These are phyloP conservation scores for Ceriagrion tenellum DNA, from an alignment of 2,888 invertebrate species.

Conservation along the genomic window DNA sequence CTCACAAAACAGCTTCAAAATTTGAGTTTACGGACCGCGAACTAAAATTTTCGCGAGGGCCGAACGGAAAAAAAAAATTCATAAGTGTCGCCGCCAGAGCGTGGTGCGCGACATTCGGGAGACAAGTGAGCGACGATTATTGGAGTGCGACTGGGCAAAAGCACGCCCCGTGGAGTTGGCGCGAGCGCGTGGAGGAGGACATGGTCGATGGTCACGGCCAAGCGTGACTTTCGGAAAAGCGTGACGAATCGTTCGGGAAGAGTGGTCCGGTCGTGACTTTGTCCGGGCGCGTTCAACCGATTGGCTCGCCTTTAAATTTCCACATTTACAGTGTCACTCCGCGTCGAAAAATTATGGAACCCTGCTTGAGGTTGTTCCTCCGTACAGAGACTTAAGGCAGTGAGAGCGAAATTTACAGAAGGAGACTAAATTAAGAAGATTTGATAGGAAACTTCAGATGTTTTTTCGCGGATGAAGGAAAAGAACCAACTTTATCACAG, in stretches of 20 bases:
- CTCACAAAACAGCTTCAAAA: too few species aligned
- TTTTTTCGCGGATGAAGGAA: too few species aligned
- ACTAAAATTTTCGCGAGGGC: neutral
- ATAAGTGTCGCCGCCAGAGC: neutral
- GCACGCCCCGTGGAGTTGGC: neutral
- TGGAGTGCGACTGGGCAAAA: neutral
- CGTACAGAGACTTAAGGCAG: too few species aligned
- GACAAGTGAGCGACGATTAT: neutral
- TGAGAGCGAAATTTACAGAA: too few species aligned
- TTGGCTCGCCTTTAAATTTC: too few species aligned
- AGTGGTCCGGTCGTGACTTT: neutral
- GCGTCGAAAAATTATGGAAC: too few species aligned
- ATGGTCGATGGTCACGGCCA: neutral
- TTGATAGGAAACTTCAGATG: too few species aligned
- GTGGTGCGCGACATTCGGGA: neutral
- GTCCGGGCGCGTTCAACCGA: too few species aligned
- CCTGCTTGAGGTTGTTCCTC: too few species aligned
- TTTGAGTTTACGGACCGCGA: neutral
- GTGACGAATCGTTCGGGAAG: neutral
- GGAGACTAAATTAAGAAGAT: too few species aligned
- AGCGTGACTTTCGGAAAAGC: constrained; percentile 5
- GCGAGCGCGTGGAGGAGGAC: neutral
- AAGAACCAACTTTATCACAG: too few species aligned
- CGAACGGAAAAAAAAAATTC: neutral
- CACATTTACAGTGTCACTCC: too few species aligned